These are phyloP conservation scores for Zoroaster sp. DNA, from an alignment of 53 echinoderm and acorn worm species.

Conservation along the genomic window DNA sequence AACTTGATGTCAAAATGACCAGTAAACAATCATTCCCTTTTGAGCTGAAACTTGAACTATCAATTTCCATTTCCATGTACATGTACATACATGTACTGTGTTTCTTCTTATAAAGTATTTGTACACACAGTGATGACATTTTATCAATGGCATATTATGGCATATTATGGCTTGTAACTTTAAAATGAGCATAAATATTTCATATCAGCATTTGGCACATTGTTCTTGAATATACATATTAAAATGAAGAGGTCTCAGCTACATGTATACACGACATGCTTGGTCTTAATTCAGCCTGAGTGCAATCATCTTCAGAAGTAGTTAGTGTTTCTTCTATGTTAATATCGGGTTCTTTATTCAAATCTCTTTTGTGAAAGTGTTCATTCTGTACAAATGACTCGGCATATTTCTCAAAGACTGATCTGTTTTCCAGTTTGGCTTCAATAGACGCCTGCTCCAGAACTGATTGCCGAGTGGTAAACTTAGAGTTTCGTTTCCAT, in stretches of 20 bases:
- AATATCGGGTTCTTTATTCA: not conserved
- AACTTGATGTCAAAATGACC: too few relatives aligned
- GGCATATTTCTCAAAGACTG: constrained; percentile 59
- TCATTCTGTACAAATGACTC: constrained; percentile 57
- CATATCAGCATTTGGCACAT: too few relatives aligned
- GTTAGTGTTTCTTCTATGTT: not conserved
- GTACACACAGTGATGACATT: too few relatives aligned
- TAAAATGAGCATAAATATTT: too few relatives aligned
- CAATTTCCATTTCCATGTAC: too few relatives aligned
- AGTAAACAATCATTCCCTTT: too few relatives aligned
- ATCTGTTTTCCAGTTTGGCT: constrained; percentile 15
- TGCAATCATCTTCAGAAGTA: not conserved
- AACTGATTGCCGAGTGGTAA: not conserved
- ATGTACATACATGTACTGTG: too few relatives aligned
- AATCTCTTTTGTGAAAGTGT: constrained; percentile 17
- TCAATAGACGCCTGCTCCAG: not conserved
- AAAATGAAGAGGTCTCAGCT: not conserved
- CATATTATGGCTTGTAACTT: too few relatives aligned
- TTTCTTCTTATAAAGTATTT: too few relatives aligned
- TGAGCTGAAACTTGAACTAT: too few relatives aligned
- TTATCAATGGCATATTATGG: too few relatives aligned
- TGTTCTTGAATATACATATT: too few relatives aligned
- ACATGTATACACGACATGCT: not conserved
- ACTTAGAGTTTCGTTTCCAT: constrained; percentile 58
- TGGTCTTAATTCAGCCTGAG: not conserved